Conservation (phyloP, 2,888 invertebrate species). For the Meghimatium bilineatum region DNA sequence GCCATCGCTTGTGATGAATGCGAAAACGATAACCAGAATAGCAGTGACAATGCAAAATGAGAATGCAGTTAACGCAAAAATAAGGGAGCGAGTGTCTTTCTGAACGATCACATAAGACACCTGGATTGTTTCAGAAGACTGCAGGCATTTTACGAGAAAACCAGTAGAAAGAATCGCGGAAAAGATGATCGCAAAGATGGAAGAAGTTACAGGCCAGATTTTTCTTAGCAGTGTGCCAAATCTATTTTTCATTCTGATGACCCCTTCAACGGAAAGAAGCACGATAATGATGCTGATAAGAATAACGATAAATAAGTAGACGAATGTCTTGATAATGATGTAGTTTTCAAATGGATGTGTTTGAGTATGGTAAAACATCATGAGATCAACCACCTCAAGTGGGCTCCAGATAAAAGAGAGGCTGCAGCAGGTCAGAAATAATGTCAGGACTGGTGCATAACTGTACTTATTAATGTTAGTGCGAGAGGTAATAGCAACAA, state of each 20-base stretch:
- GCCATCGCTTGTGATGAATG: not conserved
- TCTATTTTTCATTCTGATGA: constrained; percentile 46
- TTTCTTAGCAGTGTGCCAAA: constrained; percentile 38
- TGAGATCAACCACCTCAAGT: constrained; percentile 64
- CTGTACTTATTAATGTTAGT: constrained; percentile 60
- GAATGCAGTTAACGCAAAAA: constrained; percentile 26
- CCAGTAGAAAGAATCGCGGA: constrained; percentile 13
- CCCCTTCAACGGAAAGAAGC: constrained; percentile 31
- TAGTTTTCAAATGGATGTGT: constrained; percentile 53
- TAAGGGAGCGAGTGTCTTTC: not conserved
- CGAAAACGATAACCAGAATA: constrained; percentile 26
- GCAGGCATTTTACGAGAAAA: constrained; percentile 8
- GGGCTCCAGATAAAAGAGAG: constrained; percentile 69
- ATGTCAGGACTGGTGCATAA: constrained; percentile 60
- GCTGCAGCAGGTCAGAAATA: constrained; percentile 61
- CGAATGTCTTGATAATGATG: constrained; percentile 59
- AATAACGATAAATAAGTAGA: constrained; percentile 61
- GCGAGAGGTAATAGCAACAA: constrained; percentile 62
- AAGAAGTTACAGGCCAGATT: constrained; percentile 48
- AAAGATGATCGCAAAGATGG: constrained; percentile 10
- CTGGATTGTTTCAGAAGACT: not conserved
- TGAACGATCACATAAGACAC: constrained; percentile 21
- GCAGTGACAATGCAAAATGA: constrained; percentile 33
- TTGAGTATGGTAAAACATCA: constrained; percentile 52
- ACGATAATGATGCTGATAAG: constrained; percentile 40